phyloP scores from a whole-genome alignment of 2,113 vertebrate species.

The Ammodramus savannarum region DNA sequence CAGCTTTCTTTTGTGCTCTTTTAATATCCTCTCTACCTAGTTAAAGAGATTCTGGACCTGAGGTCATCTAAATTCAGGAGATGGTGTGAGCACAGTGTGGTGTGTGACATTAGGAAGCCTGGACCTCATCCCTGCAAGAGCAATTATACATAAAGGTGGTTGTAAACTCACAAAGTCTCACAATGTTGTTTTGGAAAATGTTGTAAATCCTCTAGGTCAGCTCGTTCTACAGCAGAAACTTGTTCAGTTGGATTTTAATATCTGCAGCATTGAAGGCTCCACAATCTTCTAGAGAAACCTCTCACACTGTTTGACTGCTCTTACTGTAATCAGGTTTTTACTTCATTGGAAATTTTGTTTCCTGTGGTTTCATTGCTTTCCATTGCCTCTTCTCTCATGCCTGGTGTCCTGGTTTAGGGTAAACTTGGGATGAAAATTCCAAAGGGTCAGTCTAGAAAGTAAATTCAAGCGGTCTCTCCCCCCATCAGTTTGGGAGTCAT shows the following conservation, averaged over 20 bases:
- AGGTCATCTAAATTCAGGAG: background rate
- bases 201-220: background rate
- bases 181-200: background rate
- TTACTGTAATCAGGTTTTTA: background rate
- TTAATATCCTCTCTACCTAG: background rate
- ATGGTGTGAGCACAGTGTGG: background rate
- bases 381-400: background rate
- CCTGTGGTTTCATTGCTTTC: background rate
- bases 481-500: background rate
- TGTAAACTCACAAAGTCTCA: background rate
- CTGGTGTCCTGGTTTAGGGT: background rate
- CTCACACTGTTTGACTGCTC: background rate
- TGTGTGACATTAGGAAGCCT: background rate
- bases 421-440: background rate
- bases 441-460: background rate
- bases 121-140: background rate
- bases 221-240: background rate
- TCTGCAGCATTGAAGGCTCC: background rate
- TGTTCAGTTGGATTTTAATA: background rate
- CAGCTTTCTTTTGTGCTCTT: background rate
- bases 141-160: background rate
- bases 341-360: background rate
- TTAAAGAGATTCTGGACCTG: accelerated
- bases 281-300: background rate
- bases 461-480: accelerated